These are phyloP conservation scores for Chloroclystis v-ata DNA, from an alignment of 2,888 invertebrate species.

Conservation along the genomic window DNA sequence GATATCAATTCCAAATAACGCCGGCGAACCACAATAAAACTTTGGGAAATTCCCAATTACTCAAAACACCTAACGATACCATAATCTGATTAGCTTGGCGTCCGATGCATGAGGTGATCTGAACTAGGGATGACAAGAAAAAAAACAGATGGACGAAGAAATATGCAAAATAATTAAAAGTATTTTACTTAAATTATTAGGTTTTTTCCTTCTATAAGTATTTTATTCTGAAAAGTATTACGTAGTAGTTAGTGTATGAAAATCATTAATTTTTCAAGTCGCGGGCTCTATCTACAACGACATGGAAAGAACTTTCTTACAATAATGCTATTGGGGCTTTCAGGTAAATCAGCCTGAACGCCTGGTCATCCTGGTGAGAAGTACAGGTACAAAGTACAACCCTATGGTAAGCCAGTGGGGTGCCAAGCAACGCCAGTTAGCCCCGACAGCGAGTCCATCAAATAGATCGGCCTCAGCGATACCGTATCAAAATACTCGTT, in stretches of 20 bases:
- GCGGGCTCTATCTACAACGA: too few species aligned
- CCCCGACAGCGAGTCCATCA: slow-evolving; percentile 58
- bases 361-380: too few species aligned
- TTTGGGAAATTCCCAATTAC: slow-evolving; percentile 45
- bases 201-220: too few species aligned
- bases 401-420: slow-evolving; percentile 20
- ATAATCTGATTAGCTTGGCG: slow-evolving; percentile 54
- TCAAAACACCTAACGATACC: slow-evolving; percentile 51
- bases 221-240: too few species aligned
- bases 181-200: too few species aligned
- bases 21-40: slow-evolving; percentile 30
- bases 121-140: slow-evolving; percentile 11
- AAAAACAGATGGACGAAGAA: not conserved
- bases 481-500: slow-evolving; percentile 58
- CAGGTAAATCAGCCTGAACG: too few species aligned
- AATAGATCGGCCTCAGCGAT: slow-evolving; percentile 67
- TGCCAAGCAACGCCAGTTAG: slow-evolving; percentile 17
- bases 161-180: too few species aligned
- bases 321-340: too few species aligned
- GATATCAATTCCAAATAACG: slow-evolving; percentile 26
- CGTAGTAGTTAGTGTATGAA: too few species aligned
- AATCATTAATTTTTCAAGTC: too few species aligned
- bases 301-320: too few species aligned
- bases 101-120: slow-evolving; percentile 43
- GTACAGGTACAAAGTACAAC: slow-evolving; percentile 2